Evolutionary conservation across 2,113 vertebrate species (phyloP).

Genomic region (Cisticola juncidis): DNA sequence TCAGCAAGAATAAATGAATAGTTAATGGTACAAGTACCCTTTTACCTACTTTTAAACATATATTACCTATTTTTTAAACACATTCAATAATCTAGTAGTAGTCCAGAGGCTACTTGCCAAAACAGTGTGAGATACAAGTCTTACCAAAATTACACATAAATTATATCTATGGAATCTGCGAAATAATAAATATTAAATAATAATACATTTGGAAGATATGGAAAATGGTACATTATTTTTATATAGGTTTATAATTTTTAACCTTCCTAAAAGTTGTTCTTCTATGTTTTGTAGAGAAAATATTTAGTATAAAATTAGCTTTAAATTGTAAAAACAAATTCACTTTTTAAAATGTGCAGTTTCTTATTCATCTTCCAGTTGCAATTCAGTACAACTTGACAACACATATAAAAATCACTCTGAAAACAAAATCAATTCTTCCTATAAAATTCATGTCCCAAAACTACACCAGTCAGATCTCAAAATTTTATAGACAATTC

Average conservation of each 20-base stretch:
- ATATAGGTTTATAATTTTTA: background rate
- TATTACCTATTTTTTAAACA: too few relatives aligned
- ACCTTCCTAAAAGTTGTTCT: background rate
- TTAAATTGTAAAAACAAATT: background rate
- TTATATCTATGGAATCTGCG: background rate
- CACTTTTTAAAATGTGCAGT: background rate
- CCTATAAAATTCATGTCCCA: accelerated
- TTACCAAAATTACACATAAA: constrained; percentile 10
- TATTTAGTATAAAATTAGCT: background rate
- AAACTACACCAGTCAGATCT: background rate
- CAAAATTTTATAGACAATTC: background rate
- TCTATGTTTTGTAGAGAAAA: background rate
- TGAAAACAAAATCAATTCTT: background rate
- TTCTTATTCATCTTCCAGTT: background rate
- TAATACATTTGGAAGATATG: background rate
- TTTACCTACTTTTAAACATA: constrained; percentile 2
- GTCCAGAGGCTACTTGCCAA: background rate
- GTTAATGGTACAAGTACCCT: constrained; percentile 18
- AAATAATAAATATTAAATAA: constrained; percentile 22
- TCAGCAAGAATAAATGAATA: constrained; percentile 38
- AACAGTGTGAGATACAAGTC: background rate
- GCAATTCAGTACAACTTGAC: background rate
- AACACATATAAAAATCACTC: background rate
- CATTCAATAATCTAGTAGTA: background rate
- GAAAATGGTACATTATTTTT: background rate